Base-by-base conservation (phyloP, 2,888 invertebrate species). In the Plutella xylostella region DNA sequence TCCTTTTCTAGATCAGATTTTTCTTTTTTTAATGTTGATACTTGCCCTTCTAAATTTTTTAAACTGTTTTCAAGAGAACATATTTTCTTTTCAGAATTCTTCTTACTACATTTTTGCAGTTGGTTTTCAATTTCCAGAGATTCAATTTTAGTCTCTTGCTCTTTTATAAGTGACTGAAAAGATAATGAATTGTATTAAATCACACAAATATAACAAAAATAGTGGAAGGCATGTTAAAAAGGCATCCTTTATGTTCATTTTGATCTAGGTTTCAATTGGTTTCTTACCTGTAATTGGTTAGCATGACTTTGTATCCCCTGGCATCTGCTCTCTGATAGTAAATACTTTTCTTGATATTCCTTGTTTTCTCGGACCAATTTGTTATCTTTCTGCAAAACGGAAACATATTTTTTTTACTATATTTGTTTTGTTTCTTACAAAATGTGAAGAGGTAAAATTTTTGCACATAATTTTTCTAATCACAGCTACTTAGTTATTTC, bases 251-350 rank as follows among this genome's bases (percentile, higher is more conserved):
- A n/a, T n/a, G n/a, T n/a, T n/a, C n/a, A n/a, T n/a, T n/a, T n/a
- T n/a, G n/a, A n/a, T n/a, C n/a, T n/a, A n/a, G n/a, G n/a, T n/a
- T n/a, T n/a, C n/a, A n/a, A n/a, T n/a, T n/a, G n/a, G n/a, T n/a
- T n/a, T 21, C 42, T 48, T 61, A 70, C 77, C 67, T 76, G 65
- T 43, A 76, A 52, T 49, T 78, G 76, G 50, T 66, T 62, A 6
- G 57, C 52, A 58, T 73, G 65, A 22, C 65, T 67, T 46, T 68
- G 58, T n/a, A 65, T 54, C 31, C 63, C 74, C 31, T 45, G 54
- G 46, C 45, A 46, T 39, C 56, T 52, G 43, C 55, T 67, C 48
- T 63, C 54, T 28, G 56, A 22, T 50, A 42, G n/a, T 40, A 21
- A 45, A 45, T 55, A 41, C 52, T 57, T 39, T 54, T 48, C 38